Evolutionary conservation across 2,888 invertebrate genomes (phyloP).

Genomic region (Agrochola lota): DNA sequence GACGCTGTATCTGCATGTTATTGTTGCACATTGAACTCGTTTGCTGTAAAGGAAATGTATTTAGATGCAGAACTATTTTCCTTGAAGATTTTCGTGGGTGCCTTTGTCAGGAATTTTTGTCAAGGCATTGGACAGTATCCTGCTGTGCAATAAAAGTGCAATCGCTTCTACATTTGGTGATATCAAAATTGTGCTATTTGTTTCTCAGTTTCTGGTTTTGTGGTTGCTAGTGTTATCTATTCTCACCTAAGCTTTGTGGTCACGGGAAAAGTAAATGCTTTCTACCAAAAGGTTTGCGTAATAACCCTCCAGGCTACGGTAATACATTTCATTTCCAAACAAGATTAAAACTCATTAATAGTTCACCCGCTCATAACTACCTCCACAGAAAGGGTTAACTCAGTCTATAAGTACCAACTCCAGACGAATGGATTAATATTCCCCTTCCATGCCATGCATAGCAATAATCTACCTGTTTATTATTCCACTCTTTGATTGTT

Average conservation of each 20-base stretch:
- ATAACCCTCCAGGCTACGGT: background rate
- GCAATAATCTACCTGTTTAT: slow-evolving; percentile 56
- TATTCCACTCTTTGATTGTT: slow-evolving; percentile 53
- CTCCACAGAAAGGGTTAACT: slow-evolving; percentile 17
- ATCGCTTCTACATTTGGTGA: background rate
- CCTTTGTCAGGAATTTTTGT: slow-evolving; percentile 19
- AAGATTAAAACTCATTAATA: slow-evolving; percentile 48
- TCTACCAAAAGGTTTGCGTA: too few species aligned
- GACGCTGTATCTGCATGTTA: slow-evolving; percentile 49
- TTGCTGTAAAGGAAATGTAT: slow-evolving; percentile 45
- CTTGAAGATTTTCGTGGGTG: slow-evolving; percentile 7
- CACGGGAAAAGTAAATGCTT: background rate
- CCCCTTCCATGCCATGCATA: slow-evolving; percentile 46
- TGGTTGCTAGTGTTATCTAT: background rate
- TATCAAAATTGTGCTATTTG: background rate
- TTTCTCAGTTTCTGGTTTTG: background rate
- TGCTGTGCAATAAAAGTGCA: background rate
- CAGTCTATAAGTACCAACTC: slow-evolving; percentile 10
- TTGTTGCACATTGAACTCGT: slow-evolving; percentile 46
- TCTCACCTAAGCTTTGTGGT: background rate
- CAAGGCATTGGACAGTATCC: background rate
- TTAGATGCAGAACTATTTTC: slow-evolving; percentile 34
- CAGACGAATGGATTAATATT: slow-evolving; percentile 61
- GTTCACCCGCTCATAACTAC: slow-evolving; percentile 18
- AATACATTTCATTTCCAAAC: slow-evolving; percentile 32